A percentile compares a stretch with the other conserved stretches of the same genome.
These are phyloP conservation scores for Megalurothrips usitatus DNA, from an alignment of 2,888 invertebrate genomes.

Conservation along the genomic window DNA sequence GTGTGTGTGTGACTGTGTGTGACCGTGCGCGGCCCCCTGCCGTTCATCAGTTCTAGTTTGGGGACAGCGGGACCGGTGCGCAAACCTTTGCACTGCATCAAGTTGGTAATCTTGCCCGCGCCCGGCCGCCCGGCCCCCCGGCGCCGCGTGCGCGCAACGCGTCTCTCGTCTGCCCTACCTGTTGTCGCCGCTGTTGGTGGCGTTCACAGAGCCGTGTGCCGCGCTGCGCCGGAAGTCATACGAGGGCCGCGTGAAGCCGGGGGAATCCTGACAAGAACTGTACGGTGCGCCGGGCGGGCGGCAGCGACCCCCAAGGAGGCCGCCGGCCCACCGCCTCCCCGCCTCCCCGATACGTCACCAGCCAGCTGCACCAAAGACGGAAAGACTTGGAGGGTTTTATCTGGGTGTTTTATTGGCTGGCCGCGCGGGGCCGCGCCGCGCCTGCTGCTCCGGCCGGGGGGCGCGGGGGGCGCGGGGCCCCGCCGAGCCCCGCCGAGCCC, in stretches of 20 bases:
- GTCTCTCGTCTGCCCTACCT: not conserved
- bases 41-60: no score
- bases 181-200: not conserved
- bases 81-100: no score
- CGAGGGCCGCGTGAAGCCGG: not conserved
- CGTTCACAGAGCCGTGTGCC: not conserved
- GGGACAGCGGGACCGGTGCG: no score
- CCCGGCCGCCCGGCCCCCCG: not conserved
- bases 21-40: no score
- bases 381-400: not conserved
- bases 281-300: not conserved
- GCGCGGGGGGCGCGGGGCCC: not conserved
- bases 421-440: not conserved
- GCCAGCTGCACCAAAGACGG: not conserved
- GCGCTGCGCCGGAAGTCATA: not conserved
- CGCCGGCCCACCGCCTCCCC: not conserved
- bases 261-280: not conserved
- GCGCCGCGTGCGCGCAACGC: not conserved
- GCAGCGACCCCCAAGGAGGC: not conserved
- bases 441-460: no score
- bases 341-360: not conserved
- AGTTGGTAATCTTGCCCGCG: no score
- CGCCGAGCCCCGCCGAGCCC: no score
- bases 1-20: no score
- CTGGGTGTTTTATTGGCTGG: slow-evolving; percentile 4